phyloP scores from a whole-genome alignment of 2,888 invertebrate species.

The Limulus polyphemus region DNA sequence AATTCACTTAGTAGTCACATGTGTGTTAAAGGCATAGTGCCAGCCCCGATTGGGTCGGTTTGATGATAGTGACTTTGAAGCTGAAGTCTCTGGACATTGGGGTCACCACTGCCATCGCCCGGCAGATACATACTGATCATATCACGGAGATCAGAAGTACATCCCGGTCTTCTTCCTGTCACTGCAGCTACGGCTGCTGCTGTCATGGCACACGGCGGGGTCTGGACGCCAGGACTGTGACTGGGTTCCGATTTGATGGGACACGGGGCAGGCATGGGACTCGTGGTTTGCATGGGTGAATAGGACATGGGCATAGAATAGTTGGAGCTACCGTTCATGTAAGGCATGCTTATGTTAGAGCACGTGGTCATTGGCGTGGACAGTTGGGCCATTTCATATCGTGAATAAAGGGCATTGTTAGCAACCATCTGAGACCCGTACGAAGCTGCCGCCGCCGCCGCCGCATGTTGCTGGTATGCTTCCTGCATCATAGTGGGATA shows the following conservation, averaged over 20 bases:
- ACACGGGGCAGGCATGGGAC: constrained; percentile 4
- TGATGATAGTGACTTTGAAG: constrained; percentile 29
- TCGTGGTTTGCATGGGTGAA: constrained; percentile 25
- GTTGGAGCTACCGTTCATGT: constrained; percentile 57
- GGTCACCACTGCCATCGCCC: constrained; percentile 47
- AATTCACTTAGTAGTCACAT: not conserved
- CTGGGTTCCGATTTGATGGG: not conserved
- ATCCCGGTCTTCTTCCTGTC: constrained; percentile 8
- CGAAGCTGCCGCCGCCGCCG: constrained; percentile 42
- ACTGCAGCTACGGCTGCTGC: constrained; percentile 17
- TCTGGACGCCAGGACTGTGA: not conserved
- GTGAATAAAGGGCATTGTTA: constrained; percentile 49
- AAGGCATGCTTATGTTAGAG: constrained; percentile 41
- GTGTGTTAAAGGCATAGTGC: constrained; percentile 44
- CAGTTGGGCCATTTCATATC: constrained; percentile 61
- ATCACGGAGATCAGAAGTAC: constrained; percentile 49
- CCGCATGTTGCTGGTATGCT: constrained; percentile 54
- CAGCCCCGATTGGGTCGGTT: constrained; percentile 43
- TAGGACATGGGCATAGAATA: constrained; percentile 51
- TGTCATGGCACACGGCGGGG: constrained; percentile 9
- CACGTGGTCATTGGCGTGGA: constrained; percentile 27
- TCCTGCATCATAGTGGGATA: constrained; percentile 56
- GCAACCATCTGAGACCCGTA: constrained; percentile 40
- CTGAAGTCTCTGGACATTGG: constrained; percentile 24
- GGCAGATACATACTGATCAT: constrained; percentile 64